phyloP scores from a whole-genome alignment of 1,140 invertebrate species.

The Oreohelix idahoensis region DNA sequence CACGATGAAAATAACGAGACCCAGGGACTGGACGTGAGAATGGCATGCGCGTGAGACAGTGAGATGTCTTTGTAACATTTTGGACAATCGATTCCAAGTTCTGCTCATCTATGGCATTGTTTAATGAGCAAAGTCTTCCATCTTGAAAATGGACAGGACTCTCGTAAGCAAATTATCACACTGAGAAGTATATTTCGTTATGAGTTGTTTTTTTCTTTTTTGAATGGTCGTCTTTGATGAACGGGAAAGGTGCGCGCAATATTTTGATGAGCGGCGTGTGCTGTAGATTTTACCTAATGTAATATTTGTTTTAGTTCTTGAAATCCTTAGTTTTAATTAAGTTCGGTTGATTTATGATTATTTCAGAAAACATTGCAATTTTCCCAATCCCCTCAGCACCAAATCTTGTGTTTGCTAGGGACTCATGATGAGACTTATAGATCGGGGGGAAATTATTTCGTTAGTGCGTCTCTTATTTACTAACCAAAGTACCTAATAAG shows the following conservation, averaged over 20 bases:
- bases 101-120: background rate
- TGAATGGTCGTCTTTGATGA: no score
- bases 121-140: background rate
- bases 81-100: background rate
- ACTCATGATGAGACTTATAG: background rate
- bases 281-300: background rate
- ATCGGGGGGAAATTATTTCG: background rate
- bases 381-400: background rate
- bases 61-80: background rate
- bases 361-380: background rate
- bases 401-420: background rate
- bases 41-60: no score
- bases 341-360: background rate
- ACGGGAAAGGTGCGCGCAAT: background rate
- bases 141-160: background rate
- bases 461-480: background rate
- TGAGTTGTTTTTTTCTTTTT: no score
- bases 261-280: background rate
- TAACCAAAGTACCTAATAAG: background rate
- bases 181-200: background rate
- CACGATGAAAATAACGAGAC: no score
- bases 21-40: no score
- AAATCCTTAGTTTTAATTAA: conserved; percentile 15
- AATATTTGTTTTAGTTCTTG: background rate
- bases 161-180: conserved; percentile 22